phyloP scores from a whole-genome alignment of 2,113 vertebrate species.

The Opisthocomus hoazin region DNA sequence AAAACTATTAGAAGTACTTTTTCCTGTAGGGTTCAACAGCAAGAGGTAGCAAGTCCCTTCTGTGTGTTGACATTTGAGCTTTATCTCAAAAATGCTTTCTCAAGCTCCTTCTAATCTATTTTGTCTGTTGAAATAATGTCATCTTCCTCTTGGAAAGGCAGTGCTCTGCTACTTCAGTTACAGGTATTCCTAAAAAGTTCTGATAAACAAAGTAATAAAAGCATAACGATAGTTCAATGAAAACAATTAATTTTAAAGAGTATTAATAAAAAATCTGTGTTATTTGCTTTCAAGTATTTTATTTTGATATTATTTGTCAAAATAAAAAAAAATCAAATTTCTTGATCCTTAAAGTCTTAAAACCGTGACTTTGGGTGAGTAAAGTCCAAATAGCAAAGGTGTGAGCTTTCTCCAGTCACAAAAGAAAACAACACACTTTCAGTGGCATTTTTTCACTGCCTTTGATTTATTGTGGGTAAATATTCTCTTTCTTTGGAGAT shows the following conservation, averaged over 20 bases:
- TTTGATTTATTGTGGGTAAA: background rate
- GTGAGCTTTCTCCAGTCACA: background rate
- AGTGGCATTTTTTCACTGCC: background rate
- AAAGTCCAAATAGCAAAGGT: background rate
- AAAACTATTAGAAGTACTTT: background rate
- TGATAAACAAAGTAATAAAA: background rate
- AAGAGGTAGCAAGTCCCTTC: background rate
- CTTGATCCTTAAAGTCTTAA: background rate
- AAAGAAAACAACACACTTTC: background rate
- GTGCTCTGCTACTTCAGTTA: background rate
- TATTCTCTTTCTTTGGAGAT: background rate
- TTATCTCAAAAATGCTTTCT: background rate
- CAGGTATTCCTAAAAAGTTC: background rate
- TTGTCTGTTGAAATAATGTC: background rate
- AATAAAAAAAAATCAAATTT: background rate
- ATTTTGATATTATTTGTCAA: background rate
- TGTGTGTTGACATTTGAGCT: conserved; percentile 7
- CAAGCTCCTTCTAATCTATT: background rate
- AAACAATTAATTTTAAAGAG: background rate
- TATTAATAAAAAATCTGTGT: background rate
- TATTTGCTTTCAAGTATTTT: background rate
- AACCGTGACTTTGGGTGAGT: background rate
- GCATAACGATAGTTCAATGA: background rate
- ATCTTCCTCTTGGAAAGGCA: background rate
- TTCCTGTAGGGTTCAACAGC: background rate